These are phyloP conservation scores for Yponomeuta sedellus DNA, from an alignment of 2,888 invertebrate genomes.

Conservation along the genomic window DNA sequence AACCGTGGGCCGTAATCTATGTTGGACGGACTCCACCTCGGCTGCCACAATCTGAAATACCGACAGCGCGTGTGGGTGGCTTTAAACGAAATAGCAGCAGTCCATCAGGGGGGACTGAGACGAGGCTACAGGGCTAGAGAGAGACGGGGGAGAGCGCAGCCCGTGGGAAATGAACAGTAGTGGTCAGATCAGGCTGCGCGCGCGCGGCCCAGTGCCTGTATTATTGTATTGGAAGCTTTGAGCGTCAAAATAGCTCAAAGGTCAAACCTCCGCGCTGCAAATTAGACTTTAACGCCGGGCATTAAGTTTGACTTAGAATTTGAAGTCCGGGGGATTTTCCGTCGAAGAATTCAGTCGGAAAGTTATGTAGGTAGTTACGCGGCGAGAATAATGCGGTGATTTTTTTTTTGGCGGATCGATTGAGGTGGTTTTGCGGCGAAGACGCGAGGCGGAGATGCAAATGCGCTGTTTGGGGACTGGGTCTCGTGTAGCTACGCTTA, in stretches of 20 bases:
- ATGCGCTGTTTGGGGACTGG: slow-evolving; percentile 62
- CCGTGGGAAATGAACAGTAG: slow-evolving; percentile 78
- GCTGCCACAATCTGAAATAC: slow-evolving; percentile 69
- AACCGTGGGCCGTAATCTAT: slow-evolving; percentile 67
- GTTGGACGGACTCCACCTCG: slow-evolving; percentile 51
- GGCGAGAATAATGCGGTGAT: slow-evolving; percentile 66
- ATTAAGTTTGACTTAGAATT: not conserved
- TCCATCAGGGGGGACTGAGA: slow-evolving; percentile 64
- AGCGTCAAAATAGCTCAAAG: slow-evolving; percentile 48
- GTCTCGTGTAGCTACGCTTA: slow-evolving; percentile 51
- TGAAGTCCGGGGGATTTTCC: not conserved
- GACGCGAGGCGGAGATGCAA: slow-evolving; percentile 60
- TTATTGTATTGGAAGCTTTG: slow-evolving; percentile 68
- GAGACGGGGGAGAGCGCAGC: slow-evolving; percentile 49
- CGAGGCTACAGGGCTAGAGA: slow-evolving; percentile 48
- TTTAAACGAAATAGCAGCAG: slow-evolving; percentile 72
- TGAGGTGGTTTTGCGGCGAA: slow-evolving; percentile 65
- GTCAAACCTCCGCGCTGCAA: not conserved
- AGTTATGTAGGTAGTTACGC: slow-evolving; percentile 58
- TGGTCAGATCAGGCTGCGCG: slow-evolving; percentile 74
- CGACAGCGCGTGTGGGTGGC: slow-evolving; percentile 74
- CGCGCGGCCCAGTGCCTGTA: slow-evolving; percentile 76
- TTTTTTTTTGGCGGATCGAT: slow-evolving; percentile 72
- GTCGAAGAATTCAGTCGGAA: slow-evolving; percentile 19
- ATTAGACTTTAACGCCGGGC: not conserved